These are phyloP conservation scores for Macropis europaea DNA, from an alignment of 2,888 invertebrate species.

Conservation along the genomic window DNA sequence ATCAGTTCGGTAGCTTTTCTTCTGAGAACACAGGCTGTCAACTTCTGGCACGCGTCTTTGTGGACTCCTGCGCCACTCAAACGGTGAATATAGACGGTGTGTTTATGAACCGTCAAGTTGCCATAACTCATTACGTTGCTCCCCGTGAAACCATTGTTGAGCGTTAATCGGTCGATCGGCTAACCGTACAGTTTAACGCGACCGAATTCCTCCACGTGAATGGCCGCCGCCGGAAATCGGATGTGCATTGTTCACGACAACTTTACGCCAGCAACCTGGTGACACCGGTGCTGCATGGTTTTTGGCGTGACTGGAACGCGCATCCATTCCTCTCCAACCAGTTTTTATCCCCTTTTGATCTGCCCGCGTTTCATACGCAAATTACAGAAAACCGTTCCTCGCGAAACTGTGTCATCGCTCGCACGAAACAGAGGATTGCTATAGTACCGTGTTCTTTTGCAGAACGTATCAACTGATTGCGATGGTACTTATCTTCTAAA, in stretches of 20 bases:
- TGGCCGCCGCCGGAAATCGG: conserved; percentile 60
- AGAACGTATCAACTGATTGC: too few species aligned
- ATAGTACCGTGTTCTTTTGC: too few species aligned
- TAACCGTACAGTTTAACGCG: conserved; percentile 49
- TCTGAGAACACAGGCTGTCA: too few species aligned
- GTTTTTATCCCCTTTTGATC: background rate
- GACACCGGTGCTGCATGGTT: conserved; percentile 17
- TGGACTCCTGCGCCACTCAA: too few species aligned
- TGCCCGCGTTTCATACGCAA: background rate
- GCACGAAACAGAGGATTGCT: too few species aligned
- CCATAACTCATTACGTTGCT: conserved; percentile 23
- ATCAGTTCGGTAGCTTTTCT: too few species aligned
- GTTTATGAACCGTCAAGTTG: conserved; percentile 26
- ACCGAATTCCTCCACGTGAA: conserved; percentile 50
- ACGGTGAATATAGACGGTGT: conserved; percentile 1
- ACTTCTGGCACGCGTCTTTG: too few species aligned
- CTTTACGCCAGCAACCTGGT: conserved; percentile 6
- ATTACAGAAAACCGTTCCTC: background rate
- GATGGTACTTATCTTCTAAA: too few species aligned
- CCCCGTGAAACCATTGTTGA: conserved; percentile 15
- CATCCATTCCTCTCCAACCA: background rate
- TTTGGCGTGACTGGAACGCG: conserved; percentile 1
- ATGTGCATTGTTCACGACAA: conserved; percentile 61
- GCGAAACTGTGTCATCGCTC: too few species aligned
- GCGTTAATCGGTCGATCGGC: conserved; percentile 49